Evolutionary conservation across 2,797 vertebrate species (phyloP).

Genomic region (Psittacula echo): DNA sequence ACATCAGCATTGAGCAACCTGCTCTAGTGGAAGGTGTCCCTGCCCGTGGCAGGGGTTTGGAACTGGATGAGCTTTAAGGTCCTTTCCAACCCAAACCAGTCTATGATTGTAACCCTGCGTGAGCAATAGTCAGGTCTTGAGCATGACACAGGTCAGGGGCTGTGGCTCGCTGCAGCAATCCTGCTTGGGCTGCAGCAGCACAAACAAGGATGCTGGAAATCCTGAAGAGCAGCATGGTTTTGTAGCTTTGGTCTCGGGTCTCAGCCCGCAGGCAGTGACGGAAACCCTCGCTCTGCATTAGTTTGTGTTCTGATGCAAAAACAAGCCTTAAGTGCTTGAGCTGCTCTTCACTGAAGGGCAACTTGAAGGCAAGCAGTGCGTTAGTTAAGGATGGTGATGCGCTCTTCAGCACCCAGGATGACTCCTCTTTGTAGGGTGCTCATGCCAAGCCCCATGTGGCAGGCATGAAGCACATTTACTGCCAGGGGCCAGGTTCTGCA

Average conservation of each 20-base stretch:
- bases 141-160: not conserved
- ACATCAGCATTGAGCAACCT: not conserved
- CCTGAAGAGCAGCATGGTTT: not conserved
- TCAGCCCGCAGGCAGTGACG: not conserved
- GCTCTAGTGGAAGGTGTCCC: not conserved
- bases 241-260: not conserved
- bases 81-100: not conserved
- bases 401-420: not conserved
- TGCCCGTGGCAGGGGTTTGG: not conserved
- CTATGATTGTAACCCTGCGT: rapidly evolving
- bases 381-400: not conserved
- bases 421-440: not conserved
- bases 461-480: not conserved
- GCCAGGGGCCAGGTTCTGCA: not conserved
- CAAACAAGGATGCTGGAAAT: not conserved
- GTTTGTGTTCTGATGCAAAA: not conserved
- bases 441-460: not conserved
- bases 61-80: not conserved
- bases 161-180: not conserved
- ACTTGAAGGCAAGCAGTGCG: not conserved
- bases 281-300: not conserved
- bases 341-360: not conserved
- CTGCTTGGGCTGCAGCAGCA: not conserved
- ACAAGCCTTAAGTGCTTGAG: not conserved
- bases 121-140: not conserved